These are phyloP conservation scores for Digitonthophagus gazella DNA, from an alignment of 2,888 invertebrate species.

Conservation along the genomic window DNA sequence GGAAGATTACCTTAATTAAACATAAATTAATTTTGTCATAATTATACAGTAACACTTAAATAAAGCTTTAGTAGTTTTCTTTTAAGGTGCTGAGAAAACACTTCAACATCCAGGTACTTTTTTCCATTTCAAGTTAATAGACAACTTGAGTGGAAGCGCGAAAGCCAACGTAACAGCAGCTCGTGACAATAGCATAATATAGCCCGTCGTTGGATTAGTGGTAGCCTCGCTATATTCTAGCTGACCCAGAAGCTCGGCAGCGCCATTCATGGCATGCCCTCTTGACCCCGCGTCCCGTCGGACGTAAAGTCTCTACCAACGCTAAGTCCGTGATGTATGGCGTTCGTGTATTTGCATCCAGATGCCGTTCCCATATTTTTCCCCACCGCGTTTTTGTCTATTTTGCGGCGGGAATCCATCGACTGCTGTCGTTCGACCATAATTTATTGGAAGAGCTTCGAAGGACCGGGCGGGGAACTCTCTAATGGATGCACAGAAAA, in stretches of 20 bases:
- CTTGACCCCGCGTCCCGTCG: neutral
- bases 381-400: neutral
- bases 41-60: too few relatives aligned
- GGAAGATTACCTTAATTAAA: too few relatives aligned
- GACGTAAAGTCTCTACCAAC: neutral
- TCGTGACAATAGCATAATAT: neutral
- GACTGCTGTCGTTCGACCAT: neutral
- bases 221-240: neutral
- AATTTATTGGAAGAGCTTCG: neutral
- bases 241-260: neutral
- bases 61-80: too few relatives aligned
- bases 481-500: neutral
- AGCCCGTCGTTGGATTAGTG: neutral
- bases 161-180: neutral
- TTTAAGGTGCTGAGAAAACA: too few relatives aligned
- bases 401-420: neutral
- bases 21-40: too few relatives aligned
- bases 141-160: neutral
- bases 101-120: too few relatives aligned
- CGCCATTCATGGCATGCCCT: neutral
- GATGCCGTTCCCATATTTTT: neutral
- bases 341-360: neutral
- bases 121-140: neutral
- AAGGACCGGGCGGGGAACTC: neutral
- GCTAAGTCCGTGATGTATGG: neutral